Evolutionary conservation across 2,797 vertebrate genomes (phyloP), one percentile per base, ranked within the genome.

Genomic region (Hylomyscus alleni): DNA sequence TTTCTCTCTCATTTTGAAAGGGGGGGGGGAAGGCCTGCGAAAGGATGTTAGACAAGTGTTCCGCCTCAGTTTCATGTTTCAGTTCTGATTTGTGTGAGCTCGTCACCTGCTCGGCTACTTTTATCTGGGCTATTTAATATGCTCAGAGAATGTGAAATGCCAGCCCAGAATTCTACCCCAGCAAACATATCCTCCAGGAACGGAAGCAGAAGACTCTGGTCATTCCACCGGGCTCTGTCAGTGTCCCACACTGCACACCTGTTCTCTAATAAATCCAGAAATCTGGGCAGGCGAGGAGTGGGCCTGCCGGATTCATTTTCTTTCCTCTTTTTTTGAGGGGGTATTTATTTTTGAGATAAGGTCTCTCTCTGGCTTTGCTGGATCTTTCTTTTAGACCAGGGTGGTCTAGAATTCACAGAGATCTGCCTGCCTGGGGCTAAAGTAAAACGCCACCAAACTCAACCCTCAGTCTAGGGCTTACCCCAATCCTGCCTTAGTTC

Each of bases 21-120:
- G 78, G 34, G 24, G 72, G 37, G 15, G 80, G 37, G 15, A 72
- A 29, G 54, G 54, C 24, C 60, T 37, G 6, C 9, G 4, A 2
- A 73, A 11, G 8, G 50, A 73, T 24, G 12, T 24, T 3, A 37
- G 31, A 47, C 31, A n/a, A 37, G 60, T 5, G 13, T 52, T 26
- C 22, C 0, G 34, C 67, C 50, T n/a, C 44, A 20, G 34, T 37
- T 50, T 37, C n/a, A 22, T 0, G 26, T 95, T 69, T 91, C 60
- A 60, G 3, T 52, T 94, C 58, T 92, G 62, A 15, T 89, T 75
- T 87, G n/a, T 88, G 89, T 89, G 90, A 86, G 89, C 86, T 47
- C 80, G 34, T 84, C 65, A 88, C 77, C 60, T 81, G 82, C 92
- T 44, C 58, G n/a, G 52, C 56, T 88, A n/a, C 86, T 56, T 73